Conservation (phyloP, 2,888 invertebrate species). For the Aethes cnicana region DNA sequence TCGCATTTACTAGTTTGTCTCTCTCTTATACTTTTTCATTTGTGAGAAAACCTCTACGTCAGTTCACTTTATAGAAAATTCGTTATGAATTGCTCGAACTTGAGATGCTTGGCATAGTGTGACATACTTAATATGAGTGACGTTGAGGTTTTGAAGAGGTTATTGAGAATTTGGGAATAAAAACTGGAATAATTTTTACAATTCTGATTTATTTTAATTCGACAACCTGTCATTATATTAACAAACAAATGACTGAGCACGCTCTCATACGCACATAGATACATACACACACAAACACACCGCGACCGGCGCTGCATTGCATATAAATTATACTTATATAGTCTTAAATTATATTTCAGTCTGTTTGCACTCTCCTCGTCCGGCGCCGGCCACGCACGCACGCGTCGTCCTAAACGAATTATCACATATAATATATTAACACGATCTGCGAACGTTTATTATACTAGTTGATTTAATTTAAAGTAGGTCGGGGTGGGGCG, state of each 20-base stretch:
- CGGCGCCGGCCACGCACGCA: constrained; percentile 80
- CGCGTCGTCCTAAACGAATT: constrained; percentile 80
- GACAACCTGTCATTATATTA: constrained; percentile 90
- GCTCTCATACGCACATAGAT: constrained; percentile 84
- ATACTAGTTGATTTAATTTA: constrained; percentile 76
- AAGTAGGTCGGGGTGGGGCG: constrained; percentile 79
- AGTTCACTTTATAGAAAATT: not conserved
- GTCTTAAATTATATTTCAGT: constrained; percentile 84
- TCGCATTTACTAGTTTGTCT: no score
- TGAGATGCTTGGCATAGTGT: no score
- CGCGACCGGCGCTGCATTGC: constrained; percentile 84
- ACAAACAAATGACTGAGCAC: constrained; percentile 83
- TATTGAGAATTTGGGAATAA: constrained; percentile 46
- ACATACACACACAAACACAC: constrained; percentile 84
- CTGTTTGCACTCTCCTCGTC: constrained; percentile 82
- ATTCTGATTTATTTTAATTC: constrained; percentile 85
- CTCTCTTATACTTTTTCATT: no score
- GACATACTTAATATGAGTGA: not conserved
- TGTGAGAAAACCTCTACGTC: no score
- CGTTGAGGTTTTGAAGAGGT: not conserved
- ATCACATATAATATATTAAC: constrained; percentile 87
- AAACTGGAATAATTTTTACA: constrained; percentile 70
- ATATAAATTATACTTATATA: constrained; percentile 85
- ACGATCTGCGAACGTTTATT: constrained; percentile 82
- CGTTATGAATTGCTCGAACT: no score